These are phyloP conservation scores for Adelosebastes latens DNA, from an alignment of 2,797 vertebrate genomes.

Conservation along the genomic window DNA sequence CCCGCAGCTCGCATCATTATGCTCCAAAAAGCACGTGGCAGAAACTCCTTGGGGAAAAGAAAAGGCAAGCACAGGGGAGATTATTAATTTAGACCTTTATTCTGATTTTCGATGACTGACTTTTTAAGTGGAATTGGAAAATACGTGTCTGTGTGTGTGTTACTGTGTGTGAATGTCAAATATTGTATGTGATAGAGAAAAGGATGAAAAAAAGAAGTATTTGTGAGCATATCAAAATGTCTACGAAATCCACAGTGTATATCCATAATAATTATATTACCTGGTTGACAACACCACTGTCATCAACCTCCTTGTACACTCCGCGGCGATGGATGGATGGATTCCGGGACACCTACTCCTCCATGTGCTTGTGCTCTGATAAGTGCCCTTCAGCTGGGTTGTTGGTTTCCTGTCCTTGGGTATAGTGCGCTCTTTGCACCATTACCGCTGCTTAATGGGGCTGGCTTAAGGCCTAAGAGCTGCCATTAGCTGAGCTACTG, in stretches of 20 bases:
- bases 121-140: constrained; percentile 9
- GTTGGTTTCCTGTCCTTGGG: constrained; percentile 43
- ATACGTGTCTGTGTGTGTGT: not conserved
- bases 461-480: constrained; percentile 45
- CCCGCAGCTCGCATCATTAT: constrained; percentile 53
- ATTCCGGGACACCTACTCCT: constrained; percentile 45
- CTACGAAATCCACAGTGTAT: not conserved
- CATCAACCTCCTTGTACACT: constrained; percentile 10
- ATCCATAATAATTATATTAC: constrained; percentile 5
- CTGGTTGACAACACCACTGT: not conserved
- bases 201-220: not conserved
- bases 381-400: constrained; percentile 53
- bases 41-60: constrained; percentile 36
- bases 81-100: constrained; percentile 69
- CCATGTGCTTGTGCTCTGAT: constrained; percentile 18
- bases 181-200: not conserved
- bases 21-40: constrained; percentile 72
- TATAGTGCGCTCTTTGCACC: constrained; percentile 41
- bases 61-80: constrained; percentile 31
- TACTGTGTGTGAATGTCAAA: constrained; percentile 5
- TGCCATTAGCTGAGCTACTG: constrained; percentile 58
- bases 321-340: constrained; percentile 12
- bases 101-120: constrained; percentile 34
- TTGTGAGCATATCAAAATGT: not conserved
- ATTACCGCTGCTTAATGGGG: constrained; percentile 57